Conservation (phyloP, 2,797 vertebrate species). For the Platyrinchus mystaceus region DNA sequence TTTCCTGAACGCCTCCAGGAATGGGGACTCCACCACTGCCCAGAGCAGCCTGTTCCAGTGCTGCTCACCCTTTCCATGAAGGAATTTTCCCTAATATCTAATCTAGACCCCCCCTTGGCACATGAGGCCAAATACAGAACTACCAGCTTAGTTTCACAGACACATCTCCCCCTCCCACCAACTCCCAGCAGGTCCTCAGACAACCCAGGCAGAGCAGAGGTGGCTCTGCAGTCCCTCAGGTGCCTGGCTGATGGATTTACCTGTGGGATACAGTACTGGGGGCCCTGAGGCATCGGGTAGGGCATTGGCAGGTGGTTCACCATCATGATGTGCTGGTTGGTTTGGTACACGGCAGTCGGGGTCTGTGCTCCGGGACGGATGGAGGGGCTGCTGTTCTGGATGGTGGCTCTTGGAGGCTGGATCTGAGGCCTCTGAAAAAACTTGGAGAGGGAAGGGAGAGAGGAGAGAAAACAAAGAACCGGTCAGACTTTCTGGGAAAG, state of each 20-base stretch:
- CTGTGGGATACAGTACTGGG: conserved; percentile 98
- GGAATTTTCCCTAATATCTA: neutral
- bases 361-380: conserved; percentile 90
- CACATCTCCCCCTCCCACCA: too few relatives aligned
- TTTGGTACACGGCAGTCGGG: conserved; percentile 89
- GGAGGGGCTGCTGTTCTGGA: conserved; percentile 90
- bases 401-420: conserved; percentile 88
- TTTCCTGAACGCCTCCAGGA: neutral
- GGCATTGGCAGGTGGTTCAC: conserved; percentile 93
- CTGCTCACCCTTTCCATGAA: neutral
- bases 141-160: neutral
- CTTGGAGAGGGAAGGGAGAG: conserved; percentile 65
- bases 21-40: neutral
- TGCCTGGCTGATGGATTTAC: conserved; percentile 56
- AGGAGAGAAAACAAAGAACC: neutral
- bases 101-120: neutral
- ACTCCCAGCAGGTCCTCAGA: fast-evolving
- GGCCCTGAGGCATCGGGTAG: conserved; percentile 91
- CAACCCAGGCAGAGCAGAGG: fast-evolving
- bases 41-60: neutral
- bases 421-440: conserved; percentile 98
- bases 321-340: conserved; percentile 98
- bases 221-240: neutral
- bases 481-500: neutral
- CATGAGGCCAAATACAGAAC: neutral